These are phyloP conservation scores for Epizoanthus stellaris DNA, from an alignment of 92 coral and sea anemone species.

Conservation along the genomic window DNA sequence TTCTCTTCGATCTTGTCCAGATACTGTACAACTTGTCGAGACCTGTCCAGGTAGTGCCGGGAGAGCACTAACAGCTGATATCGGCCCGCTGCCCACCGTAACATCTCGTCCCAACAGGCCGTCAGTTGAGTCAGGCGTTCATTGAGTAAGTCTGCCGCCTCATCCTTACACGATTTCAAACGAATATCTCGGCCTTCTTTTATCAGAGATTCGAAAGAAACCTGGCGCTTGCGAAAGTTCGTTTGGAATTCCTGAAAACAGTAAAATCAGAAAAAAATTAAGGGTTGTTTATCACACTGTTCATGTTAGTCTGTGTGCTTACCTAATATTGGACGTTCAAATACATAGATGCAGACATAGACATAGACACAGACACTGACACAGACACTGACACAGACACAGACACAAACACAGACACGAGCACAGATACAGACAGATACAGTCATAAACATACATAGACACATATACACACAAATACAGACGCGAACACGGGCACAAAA, in stretches of 20 bases:
- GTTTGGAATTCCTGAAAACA: slow-evolving; percentile 83
- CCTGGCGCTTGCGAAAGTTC: slow-evolving; percentile 82
- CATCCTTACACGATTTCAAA: slow-evolving; percentile 80
- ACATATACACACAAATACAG: too few relatives aligned
- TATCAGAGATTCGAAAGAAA: slow-evolving; percentile 80
- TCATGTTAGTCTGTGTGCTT: background rate
- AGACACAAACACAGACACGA: too few relatives aligned
- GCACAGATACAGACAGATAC: too few relatives aligned
- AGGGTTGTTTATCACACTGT: background rate
- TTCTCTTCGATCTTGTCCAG: slow-evolving; percentile 94
- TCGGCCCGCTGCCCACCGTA: slow-evolving; percentile 99
- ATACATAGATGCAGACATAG: too few relatives aligned
- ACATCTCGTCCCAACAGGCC: slow-evolving; percentile 97
- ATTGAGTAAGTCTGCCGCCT: slow-evolving; percentile 77
- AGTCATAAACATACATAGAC: too few relatives aligned
- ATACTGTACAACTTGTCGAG: slow-evolving; percentile 88
- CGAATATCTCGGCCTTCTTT: slow-evolving; percentile 97
- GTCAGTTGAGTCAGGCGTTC: slow-evolving; percentile 86
- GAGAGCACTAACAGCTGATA: slow-evolving; percentile 93
- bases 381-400: too few relatives aligned
- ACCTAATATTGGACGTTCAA: too few relatives aligned
- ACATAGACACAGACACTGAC: too few relatives aligned
- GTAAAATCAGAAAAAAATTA: background rate
- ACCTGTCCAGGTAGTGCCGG: slow-evolving; percentile 87
- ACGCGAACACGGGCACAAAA: too few relatives aligned